phyloP scores from a whole-genome alignment of 2,797 vertebrate genomes.

The Labeo calbasu region DNA sequence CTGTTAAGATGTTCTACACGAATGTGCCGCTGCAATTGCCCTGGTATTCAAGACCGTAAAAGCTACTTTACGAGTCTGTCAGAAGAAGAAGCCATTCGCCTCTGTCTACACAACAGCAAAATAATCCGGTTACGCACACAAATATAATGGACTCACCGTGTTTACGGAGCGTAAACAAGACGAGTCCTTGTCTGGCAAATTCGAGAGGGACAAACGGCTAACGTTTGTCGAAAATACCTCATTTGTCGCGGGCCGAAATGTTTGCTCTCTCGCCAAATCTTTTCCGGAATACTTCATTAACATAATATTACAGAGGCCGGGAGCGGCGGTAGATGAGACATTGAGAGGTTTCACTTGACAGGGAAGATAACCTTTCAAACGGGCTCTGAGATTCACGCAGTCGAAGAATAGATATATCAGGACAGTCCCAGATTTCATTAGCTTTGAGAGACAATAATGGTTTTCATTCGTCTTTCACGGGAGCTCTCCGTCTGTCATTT shows the following conservation, averaged over 20 bases:
- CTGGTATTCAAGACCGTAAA: slow-evolving; percentile 82
- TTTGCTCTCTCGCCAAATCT: slow-evolving; percentile 26
- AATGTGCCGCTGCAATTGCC: slow-evolving; percentile 79
- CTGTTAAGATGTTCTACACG: slow-evolving; percentile 80
- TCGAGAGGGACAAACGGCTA: not conserved
- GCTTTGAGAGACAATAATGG: slow-evolving; percentile 73
- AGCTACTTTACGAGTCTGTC: slow-evolving; percentile 81
- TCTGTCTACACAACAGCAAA: slow-evolving; percentile 72
- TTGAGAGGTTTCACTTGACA: slow-evolving; percentile 58
- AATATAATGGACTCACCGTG: slow-evolving; percentile 64
- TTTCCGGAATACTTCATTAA: slow-evolving; percentile 49
- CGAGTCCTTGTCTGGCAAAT: slow-evolving; percentile 15
- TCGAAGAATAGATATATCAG: slow-evolving; percentile 64
- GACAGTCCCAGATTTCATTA: slow-evolving; percentile 67
- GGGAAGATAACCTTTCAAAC: slow-evolving; percentile 61
- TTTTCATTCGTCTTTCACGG: slow-evolving; percentile 76
- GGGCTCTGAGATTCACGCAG: slow-evolving; percentile 61
- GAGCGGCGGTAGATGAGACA: slow-evolving; percentile 49
- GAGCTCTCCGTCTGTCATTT: slow-evolving; percentile 71
- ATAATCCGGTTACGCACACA: slow-evolving; percentile 70
- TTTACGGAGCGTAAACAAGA: slow-evolving; percentile 58
- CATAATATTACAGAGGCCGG: slow-evolving; percentile 49
- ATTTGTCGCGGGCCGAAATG: not conserved
- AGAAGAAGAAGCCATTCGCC: slow-evolving; percentile 77
- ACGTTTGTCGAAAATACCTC: not conserved